These are phyloP conservation scores for Eudasyphora cyanicolor DNA, from an alignment of 2,888 invertebrate genomes.

Conservation along the genomic window DNA sequence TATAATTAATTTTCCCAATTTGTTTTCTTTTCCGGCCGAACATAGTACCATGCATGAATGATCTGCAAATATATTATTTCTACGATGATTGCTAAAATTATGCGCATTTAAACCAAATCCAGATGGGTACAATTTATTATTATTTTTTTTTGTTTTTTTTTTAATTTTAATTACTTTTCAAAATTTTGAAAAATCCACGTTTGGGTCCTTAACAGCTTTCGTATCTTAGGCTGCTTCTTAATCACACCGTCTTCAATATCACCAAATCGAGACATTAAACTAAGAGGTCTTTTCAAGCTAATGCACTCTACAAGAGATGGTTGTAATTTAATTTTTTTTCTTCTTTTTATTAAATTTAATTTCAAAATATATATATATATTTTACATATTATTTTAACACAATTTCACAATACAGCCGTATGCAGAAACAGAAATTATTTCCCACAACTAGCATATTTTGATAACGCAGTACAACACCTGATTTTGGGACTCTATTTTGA, in stretches of 20 bases:
- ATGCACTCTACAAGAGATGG: conserved; percentile 36
- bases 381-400: no score
- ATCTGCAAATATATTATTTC: not conserved
- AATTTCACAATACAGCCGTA: no score
- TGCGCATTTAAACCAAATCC: not conserved
- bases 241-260: not conserved
- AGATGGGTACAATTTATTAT: not conserved
- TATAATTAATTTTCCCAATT: no score
- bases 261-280: conserved; percentile 40
- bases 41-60: no score
- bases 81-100: not conserved
- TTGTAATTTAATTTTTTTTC: no score
- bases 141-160: not conserved
- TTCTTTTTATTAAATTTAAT: no score
- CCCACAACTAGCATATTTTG: no score
- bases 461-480: no score
- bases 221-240: conserved; percentile 15
- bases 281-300: conserved; percentile 35
- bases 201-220: conserved; percentile 13
- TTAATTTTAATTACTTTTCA: conserved; percentile 49
- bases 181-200: conserved; percentile 48
- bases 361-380: no score
- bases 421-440: no score
- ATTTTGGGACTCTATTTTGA: no score
- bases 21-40: no score